A percentile compares a stretch with the other conserved stretches of the same genome.
Evolutionary conservation across 2,888 invertebrate genomes (phyloP).

Genomic region (Zaprionus bogoriensis): DNA sequence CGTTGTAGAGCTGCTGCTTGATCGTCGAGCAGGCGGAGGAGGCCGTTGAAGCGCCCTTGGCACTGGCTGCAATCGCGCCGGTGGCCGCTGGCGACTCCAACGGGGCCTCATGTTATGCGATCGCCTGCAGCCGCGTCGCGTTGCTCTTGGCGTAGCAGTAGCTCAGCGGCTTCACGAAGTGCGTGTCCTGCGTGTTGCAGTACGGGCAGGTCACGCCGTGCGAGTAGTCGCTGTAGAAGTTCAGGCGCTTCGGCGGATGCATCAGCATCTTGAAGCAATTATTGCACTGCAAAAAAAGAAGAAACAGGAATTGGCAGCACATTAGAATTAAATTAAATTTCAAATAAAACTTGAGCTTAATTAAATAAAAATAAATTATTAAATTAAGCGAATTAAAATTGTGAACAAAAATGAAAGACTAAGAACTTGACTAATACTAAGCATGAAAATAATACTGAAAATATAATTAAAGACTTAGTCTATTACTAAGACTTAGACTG

Average conservation of each 20-base stretch:
- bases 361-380: no score
- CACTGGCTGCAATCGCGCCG: conserved; percentile 77
- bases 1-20: conserved; percentile 77
- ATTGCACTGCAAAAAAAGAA: conserved; percentile 88
- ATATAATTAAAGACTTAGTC: no score
- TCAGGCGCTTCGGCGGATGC: conserved; percentile 92
- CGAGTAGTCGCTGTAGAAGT: conserved; percentile 97
- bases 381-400: no score
- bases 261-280: conserved; percentile 94
- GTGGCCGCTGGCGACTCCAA: conserved; percentile 84
- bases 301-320: not conserved
- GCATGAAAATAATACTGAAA: no score
- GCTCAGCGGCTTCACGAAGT: conserved; percentile 95
- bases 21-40: conserved; percentile 4
- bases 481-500: no score
- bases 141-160: conserved; percentile 92
- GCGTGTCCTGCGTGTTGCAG: conserved; percentile 94
- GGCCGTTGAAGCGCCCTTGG: conserved; percentile 66
- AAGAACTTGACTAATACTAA: no score
- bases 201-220: conserved; percentile 95
- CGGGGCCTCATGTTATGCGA: conserved; percentile 94
- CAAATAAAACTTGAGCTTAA: not conserved
- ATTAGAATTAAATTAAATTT: not conserved
- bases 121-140: conserved; percentile 88
- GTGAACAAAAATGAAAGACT: no score